Evolutionary conservation across 2,113 vertebrate genomes (phyloP), one percentile per base, ranked within the genome.

Genomic region (Gambusia affinis): DNA sequence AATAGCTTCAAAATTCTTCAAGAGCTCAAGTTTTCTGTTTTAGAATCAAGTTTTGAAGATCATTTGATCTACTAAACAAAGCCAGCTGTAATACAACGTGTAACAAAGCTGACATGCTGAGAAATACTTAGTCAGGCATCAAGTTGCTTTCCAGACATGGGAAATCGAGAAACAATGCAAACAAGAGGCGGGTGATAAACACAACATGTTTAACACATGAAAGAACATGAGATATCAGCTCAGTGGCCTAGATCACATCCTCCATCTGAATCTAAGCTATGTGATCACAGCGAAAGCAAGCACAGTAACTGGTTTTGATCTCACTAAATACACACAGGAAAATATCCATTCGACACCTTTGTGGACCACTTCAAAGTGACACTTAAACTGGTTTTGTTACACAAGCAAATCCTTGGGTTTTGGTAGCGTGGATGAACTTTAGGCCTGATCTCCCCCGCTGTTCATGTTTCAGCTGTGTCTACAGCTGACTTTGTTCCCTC

Each of bases 371-470:
- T 86, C 89, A 92, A 92, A 92, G 84, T 75, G 30, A 5, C 11
- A 42, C 80, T 64, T 78, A 91, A 88, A 83, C 85, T 69, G 67
- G 70, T 86, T 89, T 81, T 76, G 86, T 90, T 87, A 78, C 78
- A 78, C 72, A 69, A 77, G 33, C 69, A 85, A 80, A 90, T 90
- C 85, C 76, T 88, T 86, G 84, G 69, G 84, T 86, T 88, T 87
- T 78, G 71, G 83, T 85, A 83, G 84, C 81, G 78, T 65, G 70
- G 71, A 73, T 90, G 88, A 94, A 92, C 89, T 91, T 73, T 65
- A 74, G 82, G 90, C 72, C 84, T 42, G 64, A 61, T 78, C 83
- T 73, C 81, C 72, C 76, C 51, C 51, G 29, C 47, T 64, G 63
- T 64, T 87, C 71, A 76, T 63, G 64, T 72, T 79, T 75, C 64